phyloP scores from a whole-genome alignment of 2,797 vertebrate species.

The Podarcis siculus region DNA sequence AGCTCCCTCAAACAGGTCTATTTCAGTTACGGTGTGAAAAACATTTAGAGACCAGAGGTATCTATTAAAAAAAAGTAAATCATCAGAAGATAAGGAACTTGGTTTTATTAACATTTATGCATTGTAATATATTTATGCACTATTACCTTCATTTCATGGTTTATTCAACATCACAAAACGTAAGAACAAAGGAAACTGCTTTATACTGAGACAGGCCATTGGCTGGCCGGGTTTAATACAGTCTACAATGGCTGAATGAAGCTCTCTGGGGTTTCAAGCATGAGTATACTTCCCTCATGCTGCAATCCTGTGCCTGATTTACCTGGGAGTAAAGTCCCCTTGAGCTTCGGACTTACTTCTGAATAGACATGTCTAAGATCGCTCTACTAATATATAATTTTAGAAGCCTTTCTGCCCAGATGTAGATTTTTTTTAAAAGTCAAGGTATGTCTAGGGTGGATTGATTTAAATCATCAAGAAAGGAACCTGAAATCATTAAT shows the following conservation, averaged over 20 bases:
- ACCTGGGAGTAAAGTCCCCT: neutral
- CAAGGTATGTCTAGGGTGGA: slow-evolving; percentile 5
- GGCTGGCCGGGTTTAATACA: too few species aligned
- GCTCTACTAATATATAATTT: neutral
- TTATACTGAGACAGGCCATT: too few species aligned
- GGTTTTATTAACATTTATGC: neutral
- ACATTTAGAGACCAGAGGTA: slow-evolving; percentile 32
- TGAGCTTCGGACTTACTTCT: neutral
- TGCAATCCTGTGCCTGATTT: neutral
- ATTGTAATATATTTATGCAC: neutral
- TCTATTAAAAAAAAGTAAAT: slow-evolving; percentile 20
- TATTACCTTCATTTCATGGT: neutral
- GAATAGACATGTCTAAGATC: neutral
- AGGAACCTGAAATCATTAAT: too few species aligned
- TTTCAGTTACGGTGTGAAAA: slow-evolving; percentile 33
- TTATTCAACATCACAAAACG: neutral
- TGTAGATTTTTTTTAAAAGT: neutral
- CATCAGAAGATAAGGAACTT: slow-evolving; percentile 31
- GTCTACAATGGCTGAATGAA: too few species aligned
- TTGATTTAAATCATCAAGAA: neutral
- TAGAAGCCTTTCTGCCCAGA: slow-evolving; percentile 12
- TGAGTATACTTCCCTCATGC: neutral
- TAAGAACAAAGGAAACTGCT: too few species aligned
- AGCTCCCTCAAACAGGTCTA: slow-evolving; percentile 29
- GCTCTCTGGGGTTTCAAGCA: neutral